Evolutionary conservation across 2,113 vertebrate genomes (phyloP), one percentile per base, ranked within the genome.

Genomic region (Falco punctatus): DNA sequence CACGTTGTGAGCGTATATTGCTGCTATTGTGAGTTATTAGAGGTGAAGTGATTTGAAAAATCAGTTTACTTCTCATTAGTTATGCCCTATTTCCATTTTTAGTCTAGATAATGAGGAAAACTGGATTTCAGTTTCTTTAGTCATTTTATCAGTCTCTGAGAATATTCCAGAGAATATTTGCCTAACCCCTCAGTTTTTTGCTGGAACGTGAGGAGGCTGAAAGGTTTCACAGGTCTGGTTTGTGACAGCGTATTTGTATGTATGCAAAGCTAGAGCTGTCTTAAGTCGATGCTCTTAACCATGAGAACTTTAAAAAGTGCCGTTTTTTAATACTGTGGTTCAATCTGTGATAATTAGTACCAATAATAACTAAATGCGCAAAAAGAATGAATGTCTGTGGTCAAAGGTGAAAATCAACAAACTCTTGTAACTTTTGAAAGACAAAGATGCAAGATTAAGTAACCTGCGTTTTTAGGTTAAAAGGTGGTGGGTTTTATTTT

Each of bases 61-160:
- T 96, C 74, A 88, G 55, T 96, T 96, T 96, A 86, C 55, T 81
- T 91, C 67, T 92, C 44, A 67, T 94, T 96, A 91, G 74, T 88
- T 91, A 52, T 80, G 70, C 66, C 67, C 78, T 88, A 67, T 90
- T 95, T 92, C 78, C 64, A 67, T 88, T 94, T 96, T 86, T 90
- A 88, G 51, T 85, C 67, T 70, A 78, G 62, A 32, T 95, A 94
- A 92, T 81, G 59, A 95, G 66, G 30, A 95, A 92, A 91, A 88
- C 74, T 77, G 33, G 8, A 75, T 95, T 95, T 96, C 17, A 38
- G 33, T 91, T 94, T 67, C 79, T 81, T 78, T 58, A 79, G 57
- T 75, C 6, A 11, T 73, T 80, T 79, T 61, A 44, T 46, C 30
- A 49, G 32, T 66, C 20, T 48, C n/a, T 2, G 2, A 65, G 70